phyloP scores from a whole-genome alignment of 2,113 vertebrate genomes.

The Bettongia penicillata region DNA sequence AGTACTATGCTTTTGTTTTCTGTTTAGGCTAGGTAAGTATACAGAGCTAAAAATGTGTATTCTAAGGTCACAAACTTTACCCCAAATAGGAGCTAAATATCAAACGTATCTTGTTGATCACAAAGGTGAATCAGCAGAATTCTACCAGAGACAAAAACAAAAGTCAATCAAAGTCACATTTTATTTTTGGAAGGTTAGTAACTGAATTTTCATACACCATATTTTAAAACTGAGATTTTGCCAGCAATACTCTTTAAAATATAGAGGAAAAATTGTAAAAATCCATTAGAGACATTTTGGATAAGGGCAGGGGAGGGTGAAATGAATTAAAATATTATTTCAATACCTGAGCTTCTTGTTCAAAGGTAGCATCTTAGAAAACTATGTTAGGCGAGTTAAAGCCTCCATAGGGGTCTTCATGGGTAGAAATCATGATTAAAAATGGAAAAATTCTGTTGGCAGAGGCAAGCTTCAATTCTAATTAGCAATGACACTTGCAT shows the following conservation, averaged over 20 bases:
- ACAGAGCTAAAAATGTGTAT: background rate
- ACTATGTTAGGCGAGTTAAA: background rate
- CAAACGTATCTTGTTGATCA: background rate
- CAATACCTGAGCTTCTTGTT: background rate
- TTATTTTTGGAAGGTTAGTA: background rate
- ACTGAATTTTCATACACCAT: background rate
- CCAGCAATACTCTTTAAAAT: background rate
- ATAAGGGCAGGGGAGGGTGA: background rate
- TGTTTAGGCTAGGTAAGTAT: background rate
- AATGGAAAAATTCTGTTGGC: slow-evolving; percentile 53
- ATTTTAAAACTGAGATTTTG: background rate
- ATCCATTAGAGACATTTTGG: background rate
- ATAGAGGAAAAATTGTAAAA: background rate
- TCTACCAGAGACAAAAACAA: background rate
- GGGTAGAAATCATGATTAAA: slow-evolving; percentile 49
- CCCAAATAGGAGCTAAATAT: background rate
- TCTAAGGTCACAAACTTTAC: background rate
- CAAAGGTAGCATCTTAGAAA: background rate
- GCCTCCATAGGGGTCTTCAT: slow-evolving; percentile 39
- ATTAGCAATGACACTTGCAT: slow-evolving; percentile 72
- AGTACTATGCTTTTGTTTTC: background rate
- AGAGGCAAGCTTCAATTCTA: slow-evolving; percentile 69
- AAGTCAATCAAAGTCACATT: background rate
- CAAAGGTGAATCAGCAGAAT: background rate
- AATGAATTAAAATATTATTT: background rate